phyloP scores from a whole-genome alignment of 1,140 invertebrate genomes.

The Hormaphis cornu region DNA sequence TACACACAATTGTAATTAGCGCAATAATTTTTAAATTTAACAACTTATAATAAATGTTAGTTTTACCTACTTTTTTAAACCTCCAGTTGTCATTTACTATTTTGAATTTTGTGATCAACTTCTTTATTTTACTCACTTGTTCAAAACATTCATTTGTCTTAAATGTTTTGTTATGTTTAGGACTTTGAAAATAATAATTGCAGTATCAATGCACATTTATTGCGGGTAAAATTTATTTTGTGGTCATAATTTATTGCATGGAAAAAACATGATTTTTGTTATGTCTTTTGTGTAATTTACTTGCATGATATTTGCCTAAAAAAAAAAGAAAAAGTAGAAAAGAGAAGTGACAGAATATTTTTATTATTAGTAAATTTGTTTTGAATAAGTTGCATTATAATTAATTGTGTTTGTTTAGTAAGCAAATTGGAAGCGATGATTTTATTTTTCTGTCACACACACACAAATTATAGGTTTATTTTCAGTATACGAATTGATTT shows the following conservation, averaged over 20 bases:
- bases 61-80: too few species aligned
- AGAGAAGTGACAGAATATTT: too few species aligned
- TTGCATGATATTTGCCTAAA: neutral
- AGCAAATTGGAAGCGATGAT: too few species aligned
- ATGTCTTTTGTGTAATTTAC: neutral
- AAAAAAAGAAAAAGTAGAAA: neutral
- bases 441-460: too few species aligned
- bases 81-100: neutral
- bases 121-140: neutral
- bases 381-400: too few species aligned
- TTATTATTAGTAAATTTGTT: too few species aligned
- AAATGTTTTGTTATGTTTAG: constrained; percentile 16
- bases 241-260: constrained; percentile 4
- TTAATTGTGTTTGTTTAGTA: too few species aligned
- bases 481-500: too few species aligned
- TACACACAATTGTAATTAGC: too few species aligned
- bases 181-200: constrained; percentile 24
- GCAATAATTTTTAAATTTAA: too few species aligned
- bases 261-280: neutral
- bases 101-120: neutral
- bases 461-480: too few species aligned
- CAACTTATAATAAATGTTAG: too few species aligned
- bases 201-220: constrained; percentile 24
- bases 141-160: neutral
- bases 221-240: neutral